A percentile compares a stretch with the other conserved stretches of the same genome.
These are phyloP conservation scores for Alcedo quadribrachys DNA, from an alignment of 2,797 vertebrate genomes.

Conservation along the genomic window DNA sequence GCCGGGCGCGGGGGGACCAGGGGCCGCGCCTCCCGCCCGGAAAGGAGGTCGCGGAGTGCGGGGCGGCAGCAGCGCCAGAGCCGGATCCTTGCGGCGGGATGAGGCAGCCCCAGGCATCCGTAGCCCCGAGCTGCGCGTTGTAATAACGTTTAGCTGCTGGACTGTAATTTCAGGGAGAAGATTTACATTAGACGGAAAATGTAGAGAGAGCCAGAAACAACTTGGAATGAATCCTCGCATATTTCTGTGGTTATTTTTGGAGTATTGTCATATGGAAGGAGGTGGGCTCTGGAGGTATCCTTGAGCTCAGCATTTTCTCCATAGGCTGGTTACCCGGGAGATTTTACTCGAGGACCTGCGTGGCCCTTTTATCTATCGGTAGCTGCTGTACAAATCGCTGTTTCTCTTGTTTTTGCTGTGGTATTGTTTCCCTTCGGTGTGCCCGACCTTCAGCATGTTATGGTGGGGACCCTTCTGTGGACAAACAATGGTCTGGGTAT, in stretches of 20 bases:
- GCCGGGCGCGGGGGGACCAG: not conserved
- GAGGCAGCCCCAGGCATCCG: not conserved
- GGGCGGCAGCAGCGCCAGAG: not conserved
- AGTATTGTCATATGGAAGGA: slow-evolving; percentile 53
- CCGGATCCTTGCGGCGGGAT: not conserved
- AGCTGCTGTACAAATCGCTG: not conserved
- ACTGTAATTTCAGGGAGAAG: not conserved
- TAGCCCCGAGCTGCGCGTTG: not conserved
- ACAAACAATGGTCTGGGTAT: not conserved
- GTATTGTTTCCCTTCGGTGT: not conserved
- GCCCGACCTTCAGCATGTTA: not conserved
- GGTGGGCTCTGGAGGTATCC: slow-evolving; percentile 56
- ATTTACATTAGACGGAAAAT: slow-evolving; percentile 30
- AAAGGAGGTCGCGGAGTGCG: not conserved
- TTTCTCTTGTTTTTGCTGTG: not conserved
- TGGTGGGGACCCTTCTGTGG: not conserved
- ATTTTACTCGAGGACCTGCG: not conserved
- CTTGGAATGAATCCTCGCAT: slow-evolving; percentile 51
- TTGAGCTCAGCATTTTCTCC: slow-evolving; percentile 55
- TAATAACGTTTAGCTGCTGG: not conserved
- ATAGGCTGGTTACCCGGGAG: slow-evolving; percentile 31
- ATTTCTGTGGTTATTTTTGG: slow-evolving; percentile 66
- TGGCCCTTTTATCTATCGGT: not conserved
- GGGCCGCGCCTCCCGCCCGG: not conserved
- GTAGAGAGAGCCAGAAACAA: slow-evolving; percentile 26